Evolutionary conservation across 1,140 invertebrate genomes (phyloP).

Genomic region (Caerostris extrusa): DNA sequence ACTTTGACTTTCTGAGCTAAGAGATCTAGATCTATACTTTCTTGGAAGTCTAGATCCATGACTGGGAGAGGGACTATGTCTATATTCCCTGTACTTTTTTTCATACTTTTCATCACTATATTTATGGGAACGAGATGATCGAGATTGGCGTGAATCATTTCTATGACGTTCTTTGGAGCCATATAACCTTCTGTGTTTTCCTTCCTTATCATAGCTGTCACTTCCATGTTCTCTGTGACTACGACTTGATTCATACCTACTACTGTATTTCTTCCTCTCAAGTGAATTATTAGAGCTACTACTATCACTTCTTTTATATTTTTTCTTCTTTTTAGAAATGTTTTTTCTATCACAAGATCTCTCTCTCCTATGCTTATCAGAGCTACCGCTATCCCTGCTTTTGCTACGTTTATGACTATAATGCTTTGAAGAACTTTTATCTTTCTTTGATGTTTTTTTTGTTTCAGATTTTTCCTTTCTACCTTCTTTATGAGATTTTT

Average conservation of each 20-base stretch:
- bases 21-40: slow-evolving; percentile 61
- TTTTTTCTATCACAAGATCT: slow-evolving; percentile 18
- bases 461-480: neutral
- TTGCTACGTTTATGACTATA: neutral
- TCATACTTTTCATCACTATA: slow-evolving; percentile 33
- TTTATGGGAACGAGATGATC: neutral
- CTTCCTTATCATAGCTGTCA: slow-evolving; percentile 44
- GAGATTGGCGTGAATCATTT: slow-evolving; percentile 2
- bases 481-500: neutral
- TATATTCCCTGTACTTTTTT: neutral
- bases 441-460: neutral
- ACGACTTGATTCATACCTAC: slow-evolving; percentile 10
- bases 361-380: slow-evolving; percentile 18
- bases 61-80: neutral
- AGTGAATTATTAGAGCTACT: slow-evolving; percentile 32
- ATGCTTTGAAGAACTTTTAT: slow-evolving; percentile 7
- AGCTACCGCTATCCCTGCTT: slow-evolving; percentile 59
- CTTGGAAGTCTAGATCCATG: slow-evolving; percentile 48
- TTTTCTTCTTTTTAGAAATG: slow-evolving; percentile 51
- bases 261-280: slow-evolving; percentile 17
- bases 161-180: neutral
- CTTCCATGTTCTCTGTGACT: neutral
- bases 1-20: slow-evolving; percentile 63
- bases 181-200: neutral
- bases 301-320: slow-evolving; percentile 52